phyloP scores from a whole-genome alignment of 2,797 vertebrate species.

The Myotis daubentonii region DNA sequence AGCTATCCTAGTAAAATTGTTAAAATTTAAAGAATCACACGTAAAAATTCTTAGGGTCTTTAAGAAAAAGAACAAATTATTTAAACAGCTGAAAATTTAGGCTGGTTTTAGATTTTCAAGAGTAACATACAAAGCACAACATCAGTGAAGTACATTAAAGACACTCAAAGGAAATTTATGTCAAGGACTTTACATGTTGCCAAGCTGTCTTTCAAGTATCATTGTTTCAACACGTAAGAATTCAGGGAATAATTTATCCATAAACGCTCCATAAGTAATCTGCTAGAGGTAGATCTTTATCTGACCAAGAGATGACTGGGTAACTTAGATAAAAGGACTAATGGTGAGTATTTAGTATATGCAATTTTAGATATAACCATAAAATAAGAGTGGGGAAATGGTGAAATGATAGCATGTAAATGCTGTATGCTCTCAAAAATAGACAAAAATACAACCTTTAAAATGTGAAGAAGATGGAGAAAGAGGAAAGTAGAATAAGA shows the following conservation, averaged over 20 bases:
- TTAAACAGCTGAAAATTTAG: not conserved
- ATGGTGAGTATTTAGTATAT: not conserved
- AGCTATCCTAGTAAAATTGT: not conserved
- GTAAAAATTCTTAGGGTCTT: not conserved
- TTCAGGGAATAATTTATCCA: not conserved
- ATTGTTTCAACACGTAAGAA: not conserved
- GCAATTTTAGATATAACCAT: not conserved
- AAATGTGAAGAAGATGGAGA: not conserved
- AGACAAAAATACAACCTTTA: not conserved
- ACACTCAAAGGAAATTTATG: not conserved
- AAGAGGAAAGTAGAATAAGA: not conserved
- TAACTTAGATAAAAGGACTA: not conserved
- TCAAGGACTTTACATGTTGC: not conserved
- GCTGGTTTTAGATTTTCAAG: not conserved
- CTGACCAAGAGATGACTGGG: not conserved
- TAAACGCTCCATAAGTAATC: not conserved
- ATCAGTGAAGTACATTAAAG: not conserved
- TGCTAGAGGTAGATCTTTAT: not conserved
- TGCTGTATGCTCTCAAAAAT: not conserved
- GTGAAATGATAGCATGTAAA: not conserved
- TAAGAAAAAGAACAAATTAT: not conserved
- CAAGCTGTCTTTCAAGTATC: not conserved
- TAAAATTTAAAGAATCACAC: not conserved
- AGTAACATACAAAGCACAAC: not conserved
- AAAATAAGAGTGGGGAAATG: not conserved